A percentile compares a stretch with the other conserved stretches of the same genome.
Conservation (phyloP, 2,797 vertebrate species). For the Peromyscus aztecus region DNA sequence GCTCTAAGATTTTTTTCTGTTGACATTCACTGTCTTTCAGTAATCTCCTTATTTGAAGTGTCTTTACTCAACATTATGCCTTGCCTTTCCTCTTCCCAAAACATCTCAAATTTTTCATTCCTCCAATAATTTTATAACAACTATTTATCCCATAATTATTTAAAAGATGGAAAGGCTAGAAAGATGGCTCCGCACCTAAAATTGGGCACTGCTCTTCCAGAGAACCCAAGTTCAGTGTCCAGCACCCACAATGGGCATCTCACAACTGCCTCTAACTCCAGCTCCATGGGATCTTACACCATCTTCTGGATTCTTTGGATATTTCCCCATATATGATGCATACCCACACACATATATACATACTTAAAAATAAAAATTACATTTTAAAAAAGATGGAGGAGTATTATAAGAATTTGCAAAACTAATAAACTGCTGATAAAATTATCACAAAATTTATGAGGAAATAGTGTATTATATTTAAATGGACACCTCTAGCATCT, state of each 20-base stretch:
- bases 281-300: not conserved
- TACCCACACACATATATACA: not conserved
- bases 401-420: not conserved
- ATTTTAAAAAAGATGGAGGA: not conserved
- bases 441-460: not conserved
- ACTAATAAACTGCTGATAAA: not conserved
- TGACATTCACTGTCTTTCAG: not conserved
- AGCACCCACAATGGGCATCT: not conserved
- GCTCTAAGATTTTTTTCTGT: not conserved
- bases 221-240: not conserved
- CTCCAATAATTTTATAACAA: not conserved
- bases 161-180: not conserved
- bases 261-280: not conserved
- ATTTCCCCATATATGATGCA: accelerated
- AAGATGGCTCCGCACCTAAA: too few species aligned
- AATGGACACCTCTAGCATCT: not conserved
- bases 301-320: not conserved
- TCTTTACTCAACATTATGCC: not conserved
- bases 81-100: not conserved
- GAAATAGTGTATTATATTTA: not conserved
- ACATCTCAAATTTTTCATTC: not conserved
- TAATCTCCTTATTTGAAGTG: not conserved
- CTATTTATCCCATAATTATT: not conserved
- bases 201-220: not conserved
- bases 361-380: not conserved